Base-by-base conservation (phyloP, 1,140 invertebrate genomes). In the Macrobrachium nipponense region DNA sequence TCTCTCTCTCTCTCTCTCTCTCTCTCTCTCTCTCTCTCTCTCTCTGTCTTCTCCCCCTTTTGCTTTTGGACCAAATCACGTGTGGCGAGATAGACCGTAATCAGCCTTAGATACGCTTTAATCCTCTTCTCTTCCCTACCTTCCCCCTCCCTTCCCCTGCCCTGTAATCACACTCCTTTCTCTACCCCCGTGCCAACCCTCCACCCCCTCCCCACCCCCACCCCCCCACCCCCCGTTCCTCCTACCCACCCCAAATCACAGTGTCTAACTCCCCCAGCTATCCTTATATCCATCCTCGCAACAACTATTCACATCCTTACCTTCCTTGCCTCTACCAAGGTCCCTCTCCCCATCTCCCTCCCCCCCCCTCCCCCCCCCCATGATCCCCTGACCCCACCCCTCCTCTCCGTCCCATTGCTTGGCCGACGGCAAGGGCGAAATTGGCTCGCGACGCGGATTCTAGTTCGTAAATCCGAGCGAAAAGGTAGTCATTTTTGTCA, bases 401-500 rank as follows among this genome's bases (percentile, higher is more conserved):
- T 66, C 62, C 20, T 10, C 23, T 15, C 64, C 64, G 64, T 23
- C 23, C 23, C 51, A 51, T 51, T 51, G 51, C 51, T 51, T 51
- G 36, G 23, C 66, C 66, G 20, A 11, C 66, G 20, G 10, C 66
- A 8, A 23, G 15, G n/a, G 15, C 6, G 66, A 70, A 36, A 70
- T 23, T 23, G 23, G 66, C 36, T 70, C 66, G 20, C 20, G 66
- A 15, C 66, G 20, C 20, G 64, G 20, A 12, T 36, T 15, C 5
- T 23, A 70, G 20, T 70, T n/a, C 66, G 66, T 70, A 70, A 70
- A 70, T 70, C 66, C 66, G 51, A 70, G 20, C 66, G 20, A 70
- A 23, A 70, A 70, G 20, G 20, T 70, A 70, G 20, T 70, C 23
- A 70, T 70, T 70, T 70, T 70, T 70, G 66, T 70, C 66, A 70